Evolutionary conservation across 2,113 vertebrate species (phyloP).

Genomic region (Syngnathus scovelli): DNA sequence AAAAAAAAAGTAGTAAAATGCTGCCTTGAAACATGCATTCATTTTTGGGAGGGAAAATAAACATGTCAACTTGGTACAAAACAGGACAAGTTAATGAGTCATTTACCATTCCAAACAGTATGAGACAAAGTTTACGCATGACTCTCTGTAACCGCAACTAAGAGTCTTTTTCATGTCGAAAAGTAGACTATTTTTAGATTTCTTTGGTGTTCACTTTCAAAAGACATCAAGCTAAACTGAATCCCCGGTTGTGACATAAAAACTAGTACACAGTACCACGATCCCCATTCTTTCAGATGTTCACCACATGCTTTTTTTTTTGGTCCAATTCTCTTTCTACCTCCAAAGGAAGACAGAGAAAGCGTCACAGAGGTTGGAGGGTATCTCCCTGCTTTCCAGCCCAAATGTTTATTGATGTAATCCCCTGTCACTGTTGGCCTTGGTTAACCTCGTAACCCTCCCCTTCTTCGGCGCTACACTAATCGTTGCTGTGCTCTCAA

Average conservation of each 20-base stretch:
- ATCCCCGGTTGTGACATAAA: conserved; percentile 18
- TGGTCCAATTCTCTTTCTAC: conserved; percentile 39
- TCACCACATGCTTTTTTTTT: conserved; percentile 41
- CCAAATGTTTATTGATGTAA: conserved; percentile 64
- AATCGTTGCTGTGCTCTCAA: conserved; percentile 75
- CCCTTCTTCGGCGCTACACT: conserved; percentile 57
- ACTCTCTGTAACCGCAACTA: conserved; percentile 27
- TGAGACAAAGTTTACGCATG: background rate
- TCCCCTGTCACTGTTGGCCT: conserved; percentile 74
- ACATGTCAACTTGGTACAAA: background rate
- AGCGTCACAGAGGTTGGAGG: conserved; percentile 25
- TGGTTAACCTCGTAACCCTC: conserved; percentile 68
- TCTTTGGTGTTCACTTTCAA: conserved; percentile 30
- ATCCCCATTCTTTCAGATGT: conserved; percentile 32
- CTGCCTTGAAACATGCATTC: background rate
- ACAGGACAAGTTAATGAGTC: background rate
- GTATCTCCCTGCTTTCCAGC: conserved; percentile 56
- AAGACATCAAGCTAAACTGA: conserved; percentile 18
- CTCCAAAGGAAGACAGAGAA: conserved; percentile 27
- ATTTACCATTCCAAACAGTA: conserved; percentile 21
- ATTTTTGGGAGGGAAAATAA: background rate
- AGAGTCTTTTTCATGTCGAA: conserved; percentile 24
- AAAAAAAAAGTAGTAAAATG: background rate
- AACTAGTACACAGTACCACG: conserved; percentile 21
- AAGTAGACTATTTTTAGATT: conserved; percentile 19